phyloP scores from a whole-genome alignment of 1,140 invertebrate genomes.

The Drosophila nigrodunni region DNA sequence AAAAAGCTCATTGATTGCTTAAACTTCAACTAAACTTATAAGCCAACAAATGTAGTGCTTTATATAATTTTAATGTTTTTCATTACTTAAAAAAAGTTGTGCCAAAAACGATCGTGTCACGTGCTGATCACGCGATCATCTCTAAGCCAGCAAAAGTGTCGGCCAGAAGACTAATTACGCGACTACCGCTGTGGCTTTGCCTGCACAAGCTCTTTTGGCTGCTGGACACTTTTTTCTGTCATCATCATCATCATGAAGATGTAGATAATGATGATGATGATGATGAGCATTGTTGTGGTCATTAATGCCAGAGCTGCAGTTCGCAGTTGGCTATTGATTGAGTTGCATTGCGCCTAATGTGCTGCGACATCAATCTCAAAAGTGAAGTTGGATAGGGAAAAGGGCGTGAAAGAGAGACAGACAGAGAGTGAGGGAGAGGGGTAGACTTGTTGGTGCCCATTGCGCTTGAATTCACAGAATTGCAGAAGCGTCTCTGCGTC shows the following conservation, averaged over 20 bases:
- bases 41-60: too few species aligned
- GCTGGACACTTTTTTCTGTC: constrained; percentile 28
- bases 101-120: background rate
- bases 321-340: constrained; percentile 72
- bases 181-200: constrained; percentile 37
- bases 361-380: constrained; percentile 77
- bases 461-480: constrained; percentile 68
- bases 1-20: too few species aligned
- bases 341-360: constrained; percentile 81
- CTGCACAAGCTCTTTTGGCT: constrained; percentile 8
- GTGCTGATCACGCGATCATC: constrained; percentile 33
- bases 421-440: background rate
- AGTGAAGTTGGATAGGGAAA: background rate
- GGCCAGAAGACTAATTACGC: constrained; percentile 80
- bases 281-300: constrained; percentile 59
- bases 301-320: constrained; percentile 63
- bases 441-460: background rate
- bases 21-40: too few species aligned
- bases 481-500: constrained; percentile 16
- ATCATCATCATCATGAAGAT: constrained; percentile 2
- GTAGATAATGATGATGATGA: constrained; percentile 19
- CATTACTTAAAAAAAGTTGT: too few species aligned
- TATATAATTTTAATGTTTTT: too few species aligned
- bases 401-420: background rate
- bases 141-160: constrained; percentile 62